A percentile compares a stretch with the other conserved stretches of the same genome.
Conservation (phyloP, 2,888 invertebrate species). For the Diaphora mendica region DNA sequence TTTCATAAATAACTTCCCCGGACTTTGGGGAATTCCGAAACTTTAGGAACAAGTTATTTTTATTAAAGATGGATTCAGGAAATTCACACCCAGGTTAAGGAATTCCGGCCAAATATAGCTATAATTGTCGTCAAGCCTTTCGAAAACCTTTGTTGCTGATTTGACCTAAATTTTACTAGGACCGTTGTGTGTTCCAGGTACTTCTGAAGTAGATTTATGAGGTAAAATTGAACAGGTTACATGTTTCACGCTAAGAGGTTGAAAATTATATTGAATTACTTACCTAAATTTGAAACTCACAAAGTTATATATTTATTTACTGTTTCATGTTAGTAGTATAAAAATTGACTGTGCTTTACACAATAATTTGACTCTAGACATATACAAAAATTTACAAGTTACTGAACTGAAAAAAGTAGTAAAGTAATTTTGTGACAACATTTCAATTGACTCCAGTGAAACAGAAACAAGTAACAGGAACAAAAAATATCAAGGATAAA, state of each 20-base stretch:
- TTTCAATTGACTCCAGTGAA: neutral
- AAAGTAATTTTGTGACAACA: too few species aligned
- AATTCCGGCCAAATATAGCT: constrained; percentile 23
- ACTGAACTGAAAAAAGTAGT: too few species aligned
- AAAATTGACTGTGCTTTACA: neutral
- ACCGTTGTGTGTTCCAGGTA: constrained; percentile 32
- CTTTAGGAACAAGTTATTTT: neutral
- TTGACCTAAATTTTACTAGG: constrained; percentile 43
- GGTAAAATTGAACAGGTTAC: constrained; percentile 23
- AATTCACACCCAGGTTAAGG: constrained; percentile 21
- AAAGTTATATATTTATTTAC: neutral
- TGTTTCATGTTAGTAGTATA: neutral
- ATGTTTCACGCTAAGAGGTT: constrained; percentile 24
- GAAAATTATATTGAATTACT: neutral
- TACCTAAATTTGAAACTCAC: neutral
- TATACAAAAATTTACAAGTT: too few species aligned
- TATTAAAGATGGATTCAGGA: constrained; percentile 13
- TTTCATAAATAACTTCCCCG: neutral
- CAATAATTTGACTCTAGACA: too few species aligned
- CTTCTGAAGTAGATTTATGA: constrained; percentile 26
- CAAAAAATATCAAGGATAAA: neutral
- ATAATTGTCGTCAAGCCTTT: constrained; percentile 26
- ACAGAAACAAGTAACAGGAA: neutral
- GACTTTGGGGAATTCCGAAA: neutral
- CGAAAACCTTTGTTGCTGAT: constrained; percentile 35